Evolutionary conservation across 2,113 vertebrate genomes (phyloP).

Genomic region (Zosterops hypoxanthus): DNA sequence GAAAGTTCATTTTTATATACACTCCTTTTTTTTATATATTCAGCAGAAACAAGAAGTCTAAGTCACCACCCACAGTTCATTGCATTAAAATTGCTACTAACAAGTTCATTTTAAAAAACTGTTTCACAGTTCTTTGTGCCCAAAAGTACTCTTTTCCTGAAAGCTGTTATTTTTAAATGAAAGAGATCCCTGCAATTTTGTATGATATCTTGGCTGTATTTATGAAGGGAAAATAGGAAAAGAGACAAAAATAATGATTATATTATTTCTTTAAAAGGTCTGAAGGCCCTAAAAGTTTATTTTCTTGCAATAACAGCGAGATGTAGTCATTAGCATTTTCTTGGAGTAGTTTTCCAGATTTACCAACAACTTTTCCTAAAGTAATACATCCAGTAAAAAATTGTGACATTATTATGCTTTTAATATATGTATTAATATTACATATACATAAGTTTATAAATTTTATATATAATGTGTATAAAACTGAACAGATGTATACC

Average conservation of each 20-base stretch:
- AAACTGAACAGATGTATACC: not conserved
- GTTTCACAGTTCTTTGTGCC: not conserved
- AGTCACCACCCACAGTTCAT: not conserved
- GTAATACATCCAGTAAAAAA: not conserved
- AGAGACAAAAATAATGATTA: not conserved
- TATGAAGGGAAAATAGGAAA: not conserved
- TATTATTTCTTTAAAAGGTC: not conserved
- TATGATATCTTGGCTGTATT: not conserved
- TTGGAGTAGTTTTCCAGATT: not conserved
- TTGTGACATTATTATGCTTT: rapidly evolving
- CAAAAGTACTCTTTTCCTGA: not conserved
- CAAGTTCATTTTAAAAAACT: not conserved
- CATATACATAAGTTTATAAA: not conserved
- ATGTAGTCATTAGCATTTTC: not conserved
- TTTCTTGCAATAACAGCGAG: not conserved
- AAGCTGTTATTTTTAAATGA: not conserved
- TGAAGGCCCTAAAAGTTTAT: not conserved
- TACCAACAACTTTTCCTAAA: not conserved
- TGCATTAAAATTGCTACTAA: not conserved
- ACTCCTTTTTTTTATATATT: not conserved
- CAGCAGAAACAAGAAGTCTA: not conserved
- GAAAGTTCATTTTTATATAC: not conserved
- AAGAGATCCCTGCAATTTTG: not conserved
- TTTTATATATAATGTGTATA: not conserved
- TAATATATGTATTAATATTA: not conserved